phyloP scores from a whole-genome alignment of 35 echinoderm and acorn worm genomes.

The Nesometra sesokonis region DNA sequence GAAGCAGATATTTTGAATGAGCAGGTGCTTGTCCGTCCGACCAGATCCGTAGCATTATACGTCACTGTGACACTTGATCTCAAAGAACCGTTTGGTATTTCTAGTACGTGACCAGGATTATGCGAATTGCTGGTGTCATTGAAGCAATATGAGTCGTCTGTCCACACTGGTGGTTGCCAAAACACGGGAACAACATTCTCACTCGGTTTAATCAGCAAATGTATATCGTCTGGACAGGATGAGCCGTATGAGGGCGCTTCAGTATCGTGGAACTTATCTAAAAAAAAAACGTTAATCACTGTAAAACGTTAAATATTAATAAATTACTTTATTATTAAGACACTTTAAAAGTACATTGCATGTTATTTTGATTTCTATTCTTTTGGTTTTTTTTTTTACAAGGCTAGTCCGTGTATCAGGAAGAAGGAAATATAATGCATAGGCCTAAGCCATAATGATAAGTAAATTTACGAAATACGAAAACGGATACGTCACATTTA shows the following conservation, averaged over 20 bases:
- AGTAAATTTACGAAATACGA: too few species aligned
- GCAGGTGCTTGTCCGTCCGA: background rate
- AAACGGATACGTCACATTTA: too few species aligned
- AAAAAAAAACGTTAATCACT: too few species aligned
- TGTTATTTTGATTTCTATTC: too few species aligned
- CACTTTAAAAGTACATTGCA: too few species aligned
- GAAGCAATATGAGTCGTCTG: background rate
- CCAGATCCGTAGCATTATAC: background rate
- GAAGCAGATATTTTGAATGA: background rate
- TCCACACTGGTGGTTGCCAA: background rate
- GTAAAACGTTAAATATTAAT: too few species aligned
- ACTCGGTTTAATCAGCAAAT: background rate
- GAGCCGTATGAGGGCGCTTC: background rate
- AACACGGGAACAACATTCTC: background rate
- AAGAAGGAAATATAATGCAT: too few species aligned
- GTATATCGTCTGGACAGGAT: background rate
- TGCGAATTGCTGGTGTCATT: background rate
- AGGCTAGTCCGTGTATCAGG: too few species aligned
- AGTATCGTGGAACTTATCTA: background rate
- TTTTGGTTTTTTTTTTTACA: too few species aligned
- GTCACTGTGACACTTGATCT: background rate
- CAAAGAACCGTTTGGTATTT: background rate
- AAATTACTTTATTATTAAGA: too few species aligned
- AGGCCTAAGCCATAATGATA: too few species aligned
- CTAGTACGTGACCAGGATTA: background rate